phyloP scores from a whole-genome alignment of 2,888 invertebrate species.

The Caenorhabditis becei region DNA sequence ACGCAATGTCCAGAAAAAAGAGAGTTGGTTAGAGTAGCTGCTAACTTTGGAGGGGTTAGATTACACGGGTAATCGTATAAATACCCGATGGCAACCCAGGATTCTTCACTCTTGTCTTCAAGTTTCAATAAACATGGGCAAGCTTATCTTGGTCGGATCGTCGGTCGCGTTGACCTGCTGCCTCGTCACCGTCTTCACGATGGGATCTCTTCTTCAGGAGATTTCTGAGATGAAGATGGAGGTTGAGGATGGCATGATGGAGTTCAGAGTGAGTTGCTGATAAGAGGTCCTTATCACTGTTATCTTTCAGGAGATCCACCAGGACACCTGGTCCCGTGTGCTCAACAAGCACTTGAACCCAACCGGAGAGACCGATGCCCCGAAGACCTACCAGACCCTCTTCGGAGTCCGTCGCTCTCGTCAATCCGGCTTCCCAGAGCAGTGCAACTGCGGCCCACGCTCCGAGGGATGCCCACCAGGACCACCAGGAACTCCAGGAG shows the following conservation, averaged over 20 bases:
- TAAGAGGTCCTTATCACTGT: background rate
- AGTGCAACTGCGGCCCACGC: conserved; percentile 70
- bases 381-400: conserved; percentile 68
- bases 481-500: conserved; percentile 71
- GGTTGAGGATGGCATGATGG: conserved; percentile 67
- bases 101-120: conserved; percentile 53
- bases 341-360: conserved; percentile 65
- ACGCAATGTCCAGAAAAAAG: conserved; percentile 54
- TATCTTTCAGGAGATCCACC: conserved; percentile 60
- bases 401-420: conserved; percentile 66
- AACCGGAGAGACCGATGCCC: conserved; percentile 60
- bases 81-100: background rate
- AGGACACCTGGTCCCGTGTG: conserved; percentile 67
- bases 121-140: conserved; percentile 55
- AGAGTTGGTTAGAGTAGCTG: conserved; percentile 7
- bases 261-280: conserved; percentile 64
- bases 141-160: conserved; percentile 63
- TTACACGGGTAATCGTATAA: conserved; percentile 47
- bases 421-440: conserved; percentile 67
- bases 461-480: conserved; percentile 70
- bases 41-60: conserved; percentile 26
- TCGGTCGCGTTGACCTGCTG: conserved; percentile 57
- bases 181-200: conserved; percentile 60
- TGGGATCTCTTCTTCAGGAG: conserved; percentile 62
- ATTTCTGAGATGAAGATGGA: conserved; percentile 66